A percentile compares a stretch with the other conserved stretches of the same genome.
Conservation (phyloP, 2,113 vertebrate genomes). For the Galeopterus variegatus region DNA sequence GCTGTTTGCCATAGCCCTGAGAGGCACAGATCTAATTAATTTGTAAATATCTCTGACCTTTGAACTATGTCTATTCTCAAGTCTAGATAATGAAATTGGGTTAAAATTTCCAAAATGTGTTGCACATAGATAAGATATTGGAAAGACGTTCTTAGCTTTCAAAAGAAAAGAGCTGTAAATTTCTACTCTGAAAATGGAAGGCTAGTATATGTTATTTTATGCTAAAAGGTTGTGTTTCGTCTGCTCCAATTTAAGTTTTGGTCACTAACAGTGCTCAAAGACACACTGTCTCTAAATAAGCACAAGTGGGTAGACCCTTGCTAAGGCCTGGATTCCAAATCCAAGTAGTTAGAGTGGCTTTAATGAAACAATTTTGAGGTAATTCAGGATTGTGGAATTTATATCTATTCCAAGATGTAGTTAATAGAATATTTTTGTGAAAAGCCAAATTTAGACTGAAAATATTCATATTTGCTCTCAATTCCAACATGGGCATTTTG, state of each 20-base stretch:
- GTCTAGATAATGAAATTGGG: constrained; percentile 55
- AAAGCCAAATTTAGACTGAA: neutral
- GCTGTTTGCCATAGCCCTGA: neutral
- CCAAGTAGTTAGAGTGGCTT: neutral
- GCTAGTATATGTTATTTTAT: neutral
- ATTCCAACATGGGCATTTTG: neutral
- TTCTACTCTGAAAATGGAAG: neutral
- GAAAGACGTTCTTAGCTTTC: constrained; percentile 46
- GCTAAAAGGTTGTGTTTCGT: constrained; percentile 40
- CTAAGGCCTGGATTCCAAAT: neutral
- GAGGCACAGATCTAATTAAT: constrained; percentile 46
- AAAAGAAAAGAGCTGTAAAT: constrained; percentile 13
- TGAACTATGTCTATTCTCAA: constrained; percentile 35
- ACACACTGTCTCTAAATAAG: neutral
- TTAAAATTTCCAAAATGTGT: constrained; percentile 55
- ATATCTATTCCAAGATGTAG: neutral
- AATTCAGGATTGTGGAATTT: neutral
- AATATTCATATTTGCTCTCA: neutral
- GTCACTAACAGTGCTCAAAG: neutral
- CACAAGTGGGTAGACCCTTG: neutral
- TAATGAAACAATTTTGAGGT: neutral
- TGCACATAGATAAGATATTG: constrained; percentile 44
- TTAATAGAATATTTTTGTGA: neutral
- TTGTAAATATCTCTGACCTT: constrained; percentile 55
- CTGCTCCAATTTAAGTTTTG: neutral